phyloP scores from a whole-genome alignment of 2,797 vertebrate species.

The Orestias chungarensis region DNA sequence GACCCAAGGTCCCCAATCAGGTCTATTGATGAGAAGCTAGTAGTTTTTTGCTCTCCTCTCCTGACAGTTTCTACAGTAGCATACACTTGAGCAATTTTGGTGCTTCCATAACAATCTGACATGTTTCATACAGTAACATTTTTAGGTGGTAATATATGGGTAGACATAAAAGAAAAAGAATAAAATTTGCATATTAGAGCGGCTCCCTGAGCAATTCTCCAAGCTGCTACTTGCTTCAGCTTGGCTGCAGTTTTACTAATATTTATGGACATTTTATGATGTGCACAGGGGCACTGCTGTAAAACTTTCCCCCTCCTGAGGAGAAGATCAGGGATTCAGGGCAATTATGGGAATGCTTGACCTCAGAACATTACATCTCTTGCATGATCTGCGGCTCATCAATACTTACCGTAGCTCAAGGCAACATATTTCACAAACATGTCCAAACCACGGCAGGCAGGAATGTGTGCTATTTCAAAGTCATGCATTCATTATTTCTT shows the following conservation, averaged over 20 bases:
- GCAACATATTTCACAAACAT: slow-evolving; percentile 64
- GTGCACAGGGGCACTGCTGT: neutral
- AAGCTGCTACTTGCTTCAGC: slow-evolving; percentile 37
- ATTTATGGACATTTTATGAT: slow-evolving; percentile 2
- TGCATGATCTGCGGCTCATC: slow-evolving; percentile 27
- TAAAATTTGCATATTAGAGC: no score
- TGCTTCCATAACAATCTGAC: neutral
- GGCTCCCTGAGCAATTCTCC: slow-evolving; percentile 31
- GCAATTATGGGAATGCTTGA: slow-evolving; percentile 10
- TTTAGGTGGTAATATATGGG: neutral
- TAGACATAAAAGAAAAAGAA: neutral
- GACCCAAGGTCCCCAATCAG: neutral
- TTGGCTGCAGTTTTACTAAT: neutral
- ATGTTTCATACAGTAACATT: neutral
- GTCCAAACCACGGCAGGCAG: slow-evolving; percentile 71
- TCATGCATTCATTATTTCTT: slow-evolving; percentile 45
- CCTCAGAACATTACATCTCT: slow-evolving; percentile 4
- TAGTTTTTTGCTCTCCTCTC: neutral
- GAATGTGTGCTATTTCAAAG: slow-evolving; percentile 72
- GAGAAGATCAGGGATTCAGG: slow-evolving; percentile 1
- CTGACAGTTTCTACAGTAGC: neutral
- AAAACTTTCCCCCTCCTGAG: neutral
- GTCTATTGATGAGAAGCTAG: neutral
- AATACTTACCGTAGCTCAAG: slow-evolving; percentile 40
- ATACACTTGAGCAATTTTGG: neutral